Base-by-base conservation (phyloP, 2,888 invertebrate genomes). In the Leistus spinibarbis region DNA sequence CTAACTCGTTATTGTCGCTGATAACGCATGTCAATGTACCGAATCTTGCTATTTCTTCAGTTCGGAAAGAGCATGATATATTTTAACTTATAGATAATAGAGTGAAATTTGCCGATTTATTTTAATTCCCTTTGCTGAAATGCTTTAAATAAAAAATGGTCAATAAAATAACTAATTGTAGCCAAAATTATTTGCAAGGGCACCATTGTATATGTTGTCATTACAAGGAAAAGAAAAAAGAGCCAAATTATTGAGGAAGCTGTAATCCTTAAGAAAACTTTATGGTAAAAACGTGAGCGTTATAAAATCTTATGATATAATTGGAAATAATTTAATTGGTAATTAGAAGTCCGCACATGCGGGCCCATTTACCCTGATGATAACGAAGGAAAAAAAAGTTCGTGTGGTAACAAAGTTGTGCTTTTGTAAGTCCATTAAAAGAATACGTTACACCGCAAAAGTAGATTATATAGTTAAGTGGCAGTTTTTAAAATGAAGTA, bases 401-500 rank as follows among this genome's bases (percentile, higher is more conserved):
- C 10, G 40, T n/a, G n/a, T n/a, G 40, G 40, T 40, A 10, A 40
- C 40, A 40, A 40, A 40, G 40, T 40, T 40, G 40, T 40, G 40
- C 40, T 40, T 40, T 40, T 40, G 40, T 40, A 40, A 40, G 40
- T 60, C 60, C 60, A 60, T 60, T 60, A 60, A 60, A 60, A 60
- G 20, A 60, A 60, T 60, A 40, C 13, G 60, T 60, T 10, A 60
- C 13, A 22, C 22, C 22, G 17, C 60, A 60, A 60, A 60, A 60
- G 60, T 60, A 60, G 60, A 60, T 60, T 60, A 60, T 60, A 22
- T 60, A 60, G 60, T 60, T 20, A 64, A 64, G 66, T 40, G 27
- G 66, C 66, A n/a, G 66, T 66, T 66, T 66, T 66, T 53, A 66
- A 66, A 66, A 66, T 53, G 66, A 27, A 66, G 66, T 27, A 53